A percentile compares a stretch with the other conserved stretches of the same genome.
These are phyloP conservation scores for Parapsyche elsis DNA, from an alignment of 1,140 invertebrate species.

Conservation along the genomic window DNA sequence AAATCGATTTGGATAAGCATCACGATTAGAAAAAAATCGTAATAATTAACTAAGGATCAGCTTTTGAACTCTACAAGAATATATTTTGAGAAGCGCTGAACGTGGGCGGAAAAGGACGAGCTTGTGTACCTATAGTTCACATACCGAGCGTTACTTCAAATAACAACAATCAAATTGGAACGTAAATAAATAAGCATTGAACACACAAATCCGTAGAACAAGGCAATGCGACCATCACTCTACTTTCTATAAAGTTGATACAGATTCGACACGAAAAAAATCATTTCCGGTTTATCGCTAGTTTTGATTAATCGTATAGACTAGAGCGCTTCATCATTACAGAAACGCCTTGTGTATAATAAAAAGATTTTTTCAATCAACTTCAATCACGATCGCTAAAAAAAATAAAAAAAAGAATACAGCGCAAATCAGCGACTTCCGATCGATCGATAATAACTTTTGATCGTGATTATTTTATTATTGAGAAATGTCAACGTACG, in stretches of 20 bases:
- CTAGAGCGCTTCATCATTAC: no score
- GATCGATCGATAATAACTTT: not conserved
- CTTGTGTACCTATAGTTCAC: not conserved
- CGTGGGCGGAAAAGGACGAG: not conserved
- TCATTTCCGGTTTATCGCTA: no score
- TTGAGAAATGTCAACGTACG: not conserved
- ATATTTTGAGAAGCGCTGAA: not conserved
- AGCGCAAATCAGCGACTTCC: not conserved
- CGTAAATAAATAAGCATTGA: not conserved
- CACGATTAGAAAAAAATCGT: no score
- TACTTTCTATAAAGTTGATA: no score
- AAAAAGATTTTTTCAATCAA: no score
- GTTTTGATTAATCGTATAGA: no score
- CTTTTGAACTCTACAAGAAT: no score
- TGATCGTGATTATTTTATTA: not conserved
- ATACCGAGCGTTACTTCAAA: not conserved
- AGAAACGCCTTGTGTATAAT: no score
- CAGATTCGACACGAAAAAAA: no score
- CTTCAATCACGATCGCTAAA: not conserved
- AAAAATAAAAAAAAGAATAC: not conserved
- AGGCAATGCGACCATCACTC: no score
- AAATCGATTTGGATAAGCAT: not conserved
- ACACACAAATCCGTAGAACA: not conserved
- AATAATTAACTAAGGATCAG: no score
- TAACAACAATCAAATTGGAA: constrained; percentile 20